Percentiles rank a stretch among this genome's conserved stretches.
These are phyloP conservation scores for Apamea epomidion DNA, from an alignment of 2,888 invertebrate genomes.

Conservation along the genomic window DNA sequence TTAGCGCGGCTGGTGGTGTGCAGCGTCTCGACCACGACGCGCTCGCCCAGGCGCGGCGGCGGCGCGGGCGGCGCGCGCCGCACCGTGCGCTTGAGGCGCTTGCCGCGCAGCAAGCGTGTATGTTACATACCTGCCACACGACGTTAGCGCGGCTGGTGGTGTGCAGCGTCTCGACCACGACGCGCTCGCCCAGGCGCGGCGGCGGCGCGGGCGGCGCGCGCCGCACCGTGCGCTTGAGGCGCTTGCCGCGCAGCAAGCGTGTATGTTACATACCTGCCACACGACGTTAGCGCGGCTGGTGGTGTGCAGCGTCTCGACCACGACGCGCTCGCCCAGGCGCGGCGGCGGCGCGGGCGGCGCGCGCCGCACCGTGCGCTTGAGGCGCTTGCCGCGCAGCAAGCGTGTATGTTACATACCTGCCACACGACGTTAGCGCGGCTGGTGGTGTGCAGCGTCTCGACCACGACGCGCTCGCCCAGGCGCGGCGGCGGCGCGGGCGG, in stretches of 20 bases:
- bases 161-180: constrained; percentile 95
- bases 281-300: constrained; percentile 92
- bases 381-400: constrained; percentile 87
- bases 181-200: constrained; percentile 91
- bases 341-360: constrained; percentile 89
- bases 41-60: constrained; percentile 91
- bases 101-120: constrained; percentile 85
- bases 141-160: constrained; percentile 94
- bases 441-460: constrained; percentile 95
- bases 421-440: constrained; percentile 92
- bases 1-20: constrained; percentile 95
- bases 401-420: constrained; percentile 61
- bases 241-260: constrained; percentile 87
- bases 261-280: no score
- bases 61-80: constrained; percentile 87
- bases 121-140: no score
- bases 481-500: constrained; percentile 88
- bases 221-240: no score
- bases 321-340: constrained; percentile 92
- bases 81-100: no score
- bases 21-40: constrained; percentile 95
- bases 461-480: constrained; percentile 93
- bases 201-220: constrained; percentile 87
- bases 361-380: no score
- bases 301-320: constrained; percentile 95